phyloP scores from a whole-genome alignment of 2,113 vertebrate species.

The Toxostoma redivivum region DNA sequence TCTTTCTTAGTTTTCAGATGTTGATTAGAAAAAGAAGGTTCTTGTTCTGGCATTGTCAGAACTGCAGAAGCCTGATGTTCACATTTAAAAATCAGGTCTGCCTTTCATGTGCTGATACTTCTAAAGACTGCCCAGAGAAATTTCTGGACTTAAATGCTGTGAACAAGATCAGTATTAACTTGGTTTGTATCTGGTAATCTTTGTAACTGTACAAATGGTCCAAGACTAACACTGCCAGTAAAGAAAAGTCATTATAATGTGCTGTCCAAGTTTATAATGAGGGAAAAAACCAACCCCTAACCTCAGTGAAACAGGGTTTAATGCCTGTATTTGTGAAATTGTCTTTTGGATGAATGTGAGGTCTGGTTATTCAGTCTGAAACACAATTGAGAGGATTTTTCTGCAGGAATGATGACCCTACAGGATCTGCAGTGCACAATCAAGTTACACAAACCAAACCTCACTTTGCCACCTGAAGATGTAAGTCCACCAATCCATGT shows the following conservation, averaged over 20 bases:
- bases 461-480: background rate
- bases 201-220: background rate
- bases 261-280: background rate
- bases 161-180: background rate
- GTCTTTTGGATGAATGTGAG: background rate
- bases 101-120: background rate
- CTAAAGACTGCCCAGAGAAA: background rate
- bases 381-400: background rate
- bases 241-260: background rate
- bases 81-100: background rate
- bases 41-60: background rate
- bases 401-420: background rate
- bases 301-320: background rate
- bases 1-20: background rate
- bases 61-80: background rate
- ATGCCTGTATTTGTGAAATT: background rate
- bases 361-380: background rate
- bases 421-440: background rate
- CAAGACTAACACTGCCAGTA: background rate
- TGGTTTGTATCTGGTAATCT: background rate
- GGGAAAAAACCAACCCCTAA: background rate
- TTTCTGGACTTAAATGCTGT: background rate
- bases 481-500: rapidly evolving
- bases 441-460: background rate
- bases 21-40: background rate